These are phyloP conservation scores for Strix aluco DNA, from an alignment of 2,113 vertebrate genomes.

Conservation along the genomic window DNA sequence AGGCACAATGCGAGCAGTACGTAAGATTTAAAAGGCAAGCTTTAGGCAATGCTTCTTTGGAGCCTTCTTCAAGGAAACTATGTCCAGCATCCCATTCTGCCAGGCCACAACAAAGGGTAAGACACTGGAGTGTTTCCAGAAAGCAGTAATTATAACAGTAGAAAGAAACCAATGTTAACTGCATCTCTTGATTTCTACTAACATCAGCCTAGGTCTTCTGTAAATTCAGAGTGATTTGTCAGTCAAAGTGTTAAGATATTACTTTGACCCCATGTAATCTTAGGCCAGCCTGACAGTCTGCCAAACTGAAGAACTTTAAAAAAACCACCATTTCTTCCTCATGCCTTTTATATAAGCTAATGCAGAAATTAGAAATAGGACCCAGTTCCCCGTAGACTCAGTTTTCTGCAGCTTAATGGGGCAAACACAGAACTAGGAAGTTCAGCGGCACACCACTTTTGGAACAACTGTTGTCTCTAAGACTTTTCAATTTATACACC, in stretches of 20 bases:
- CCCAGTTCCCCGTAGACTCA: not conserved
- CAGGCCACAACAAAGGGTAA: not conserved
- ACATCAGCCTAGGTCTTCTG: not conserved
- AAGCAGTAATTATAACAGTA: not conserved
- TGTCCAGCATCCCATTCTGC: not conserved
- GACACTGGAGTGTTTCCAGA: not conserved
- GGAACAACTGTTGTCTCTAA: not conserved
- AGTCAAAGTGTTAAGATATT: not conserved
- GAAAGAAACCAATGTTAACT: not conserved
- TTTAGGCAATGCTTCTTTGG: not conserved
- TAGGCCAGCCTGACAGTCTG: not conserved
- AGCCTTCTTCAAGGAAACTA: not conserved
- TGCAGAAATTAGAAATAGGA: not conserved
- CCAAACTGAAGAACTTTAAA: not conserved
- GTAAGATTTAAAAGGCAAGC: not conserved
- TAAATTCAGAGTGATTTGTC: not conserved
- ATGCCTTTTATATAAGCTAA: not conserved
- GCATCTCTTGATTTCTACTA: not conserved
- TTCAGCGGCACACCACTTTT: rapidly evolving
- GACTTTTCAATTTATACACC: not conserved
- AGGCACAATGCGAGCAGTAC: not conserved
- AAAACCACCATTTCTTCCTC: not conserved
- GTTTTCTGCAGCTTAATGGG: not conserved
- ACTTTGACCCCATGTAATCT: not conserved
- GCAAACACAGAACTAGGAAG: not conserved